Percentiles rank a stretch among this genome's conserved stretches.
These are phyloP conservation scores for Heliothis virescens DNA, from an alignment of 1,140 invertebrate species.

Conservation along the genomic window DNA sequence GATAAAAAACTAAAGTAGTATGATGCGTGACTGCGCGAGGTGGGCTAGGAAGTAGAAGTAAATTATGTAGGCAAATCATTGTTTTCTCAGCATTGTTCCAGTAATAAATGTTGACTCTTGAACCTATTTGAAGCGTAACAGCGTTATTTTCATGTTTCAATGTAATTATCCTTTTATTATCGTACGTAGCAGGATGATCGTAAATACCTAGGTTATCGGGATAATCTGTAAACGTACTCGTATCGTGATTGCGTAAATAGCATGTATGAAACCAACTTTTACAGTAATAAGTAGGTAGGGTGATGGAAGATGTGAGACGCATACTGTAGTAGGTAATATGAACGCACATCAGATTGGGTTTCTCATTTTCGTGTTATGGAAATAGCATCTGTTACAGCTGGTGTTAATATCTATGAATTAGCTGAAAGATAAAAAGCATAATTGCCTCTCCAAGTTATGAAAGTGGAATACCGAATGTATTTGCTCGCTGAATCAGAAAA, in stretches of 20 bases:
- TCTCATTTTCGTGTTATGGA: constrained; percentile 22
- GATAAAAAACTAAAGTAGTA: constrained; percentile 52
- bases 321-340: constrained; percentile 6
- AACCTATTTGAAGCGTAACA: constrained; percentile 13
- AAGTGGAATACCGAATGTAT: constrained; percentile 6
- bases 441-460: not conserved
- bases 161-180: constrained; percentile 7
- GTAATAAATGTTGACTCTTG: constrained; percentile 29
- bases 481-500: constrained; percentile 4
- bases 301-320: constrained; percentile 1
- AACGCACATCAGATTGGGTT: constrained; percentile 13
- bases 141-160: not conserved
- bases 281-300: constrained; percentile 24
- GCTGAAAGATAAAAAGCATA: constrained; percentile 4
- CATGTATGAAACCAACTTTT: constrained; percentile 30
- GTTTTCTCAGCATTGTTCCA: constrained; percentile 37
- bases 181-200: not conserved
- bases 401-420: not conserved
- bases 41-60: constrained; percentile 41
- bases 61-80: constrained; percentile 43
- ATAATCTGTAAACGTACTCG: constrained; percentile 8
- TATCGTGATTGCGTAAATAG: constrained; percentile 20
- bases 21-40: constrained; percentile 52
- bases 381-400: constrained; percentile 16
- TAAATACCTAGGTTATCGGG: constrained; percentile 21